These are phyloP conservation scores for Astropecten irregularis DNA, from an alignment of 53 echinoderm and acorn worm genomes.

Conservation along the genomic window DNA sequence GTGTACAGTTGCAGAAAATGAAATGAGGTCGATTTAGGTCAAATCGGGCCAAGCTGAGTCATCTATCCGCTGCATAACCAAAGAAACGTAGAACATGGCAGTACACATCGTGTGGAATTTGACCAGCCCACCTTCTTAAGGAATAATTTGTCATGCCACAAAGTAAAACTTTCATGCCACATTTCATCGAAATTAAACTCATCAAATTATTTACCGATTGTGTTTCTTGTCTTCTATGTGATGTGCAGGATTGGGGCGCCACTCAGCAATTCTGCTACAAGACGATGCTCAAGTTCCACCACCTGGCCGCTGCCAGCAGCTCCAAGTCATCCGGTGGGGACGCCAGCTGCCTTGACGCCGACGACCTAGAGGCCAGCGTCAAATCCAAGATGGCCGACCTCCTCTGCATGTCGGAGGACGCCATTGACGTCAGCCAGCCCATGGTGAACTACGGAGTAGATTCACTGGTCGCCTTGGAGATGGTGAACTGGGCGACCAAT, in stretches of 20 bases:
- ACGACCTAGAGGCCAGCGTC: conserved; percentile 43
- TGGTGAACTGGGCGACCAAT: conserved; percentile 96
- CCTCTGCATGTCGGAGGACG: conserved; percentile 78
- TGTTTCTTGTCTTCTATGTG: too few species aligned
- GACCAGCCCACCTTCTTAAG: too few species aligned
- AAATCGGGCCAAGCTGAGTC: too few species aligned
- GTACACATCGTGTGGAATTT: too few species aligned
- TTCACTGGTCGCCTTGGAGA: conserved; percentile 94
- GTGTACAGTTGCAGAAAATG: too few species aligned
- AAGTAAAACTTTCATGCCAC: too few species aligned
- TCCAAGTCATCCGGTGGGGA: conserved; percentile 9
- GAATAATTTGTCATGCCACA: too few species aligned
- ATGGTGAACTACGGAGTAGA: conserved; percentile 99
- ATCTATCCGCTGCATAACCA: too few species aligned
- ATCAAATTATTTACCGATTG: too few species aligned
- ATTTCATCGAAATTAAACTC: too few species aligned
- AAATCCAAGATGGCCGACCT: conserved; percentile 79
- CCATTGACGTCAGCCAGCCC: conserved; percentile 84
- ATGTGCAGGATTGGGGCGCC: conserved; percentile 78
- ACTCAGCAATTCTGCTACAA: conserved; percentile 67
- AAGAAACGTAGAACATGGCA: too few species aligned
- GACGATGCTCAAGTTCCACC: conserved; percentile 79
- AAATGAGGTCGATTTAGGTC: too few species aligned
- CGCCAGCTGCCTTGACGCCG: conserved; percentile 7
- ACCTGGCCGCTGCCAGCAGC: conserved; percentile 55